These are phyloP conservation scores for Leontopithecus rosalia DNA, from an alignment of 2,797 vertebrate genomes.

Conservation along the genomic window DNA sequence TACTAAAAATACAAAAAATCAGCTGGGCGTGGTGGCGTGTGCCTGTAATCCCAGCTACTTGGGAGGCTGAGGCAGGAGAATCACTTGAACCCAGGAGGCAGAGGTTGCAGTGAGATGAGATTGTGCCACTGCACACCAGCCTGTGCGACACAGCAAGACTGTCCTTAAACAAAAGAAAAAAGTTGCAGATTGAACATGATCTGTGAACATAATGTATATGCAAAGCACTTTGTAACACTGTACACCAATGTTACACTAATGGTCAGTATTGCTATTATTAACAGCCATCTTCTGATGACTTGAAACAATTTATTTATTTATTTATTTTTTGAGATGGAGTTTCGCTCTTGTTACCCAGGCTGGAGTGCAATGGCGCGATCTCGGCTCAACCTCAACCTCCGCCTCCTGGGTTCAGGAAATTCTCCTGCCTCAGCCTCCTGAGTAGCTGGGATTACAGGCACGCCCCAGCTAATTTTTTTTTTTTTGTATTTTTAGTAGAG, in stretches of 20 bases:
- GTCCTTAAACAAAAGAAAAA: not conserved
- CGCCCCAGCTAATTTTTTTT: no score
- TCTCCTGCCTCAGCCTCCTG: no score
- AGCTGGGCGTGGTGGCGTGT: not conserved
- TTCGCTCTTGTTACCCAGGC: no score
- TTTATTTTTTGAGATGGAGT: no score
- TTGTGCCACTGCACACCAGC: not conserved
- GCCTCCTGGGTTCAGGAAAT: no score
- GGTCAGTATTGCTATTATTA: not conserved
- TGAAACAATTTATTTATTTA: slow-evolving; percentile 42
- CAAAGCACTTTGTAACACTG: not conserved
- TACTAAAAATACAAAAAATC: not conserved
- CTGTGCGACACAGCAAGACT: not conserved
- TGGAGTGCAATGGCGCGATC: no score
- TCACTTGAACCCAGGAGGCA: not conserved
- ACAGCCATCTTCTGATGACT: slow-evolving; percentile 1
- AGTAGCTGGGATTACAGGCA: no score
- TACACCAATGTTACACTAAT: not conserved
- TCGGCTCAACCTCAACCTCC: no score
- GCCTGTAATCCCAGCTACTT: not conserved
- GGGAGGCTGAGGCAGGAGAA: not conserved
- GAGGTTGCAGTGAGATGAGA: not conserved
- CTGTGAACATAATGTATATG: not conserved
- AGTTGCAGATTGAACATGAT: not conserved
- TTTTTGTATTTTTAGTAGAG: no score